These are phyloP conservation scores for Mamestra configurata DNA, from an alignment of 1,140 invertebrate species.

Conservation along the genomic window DNA sequence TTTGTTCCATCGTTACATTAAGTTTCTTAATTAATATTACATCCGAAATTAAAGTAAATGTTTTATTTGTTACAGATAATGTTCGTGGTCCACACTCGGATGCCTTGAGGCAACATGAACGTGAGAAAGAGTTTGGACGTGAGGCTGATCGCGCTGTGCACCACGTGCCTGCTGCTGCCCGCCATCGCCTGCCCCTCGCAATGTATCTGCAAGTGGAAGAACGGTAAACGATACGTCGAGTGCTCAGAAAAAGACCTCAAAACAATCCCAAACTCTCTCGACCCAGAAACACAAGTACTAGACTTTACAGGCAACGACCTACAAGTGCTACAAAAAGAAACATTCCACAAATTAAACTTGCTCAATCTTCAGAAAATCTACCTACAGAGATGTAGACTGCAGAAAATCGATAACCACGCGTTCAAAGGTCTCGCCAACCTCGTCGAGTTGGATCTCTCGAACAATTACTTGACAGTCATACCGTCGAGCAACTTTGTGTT, in stretches of 20 bases:
- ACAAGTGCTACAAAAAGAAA: constrained; percentile 92
- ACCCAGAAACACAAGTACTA: constrained; percentile 96
- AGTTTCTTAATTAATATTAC: neutral
- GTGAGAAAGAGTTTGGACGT: constrained; percentile 76
- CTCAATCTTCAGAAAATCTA: constrained; percentile 96
- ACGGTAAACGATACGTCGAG: constrained; percentile 96
- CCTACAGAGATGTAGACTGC: constrained; percentile 92
- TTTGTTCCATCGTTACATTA: neutral
- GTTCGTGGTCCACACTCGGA: constrained; percentile 66
- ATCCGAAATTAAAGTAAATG: neutral
- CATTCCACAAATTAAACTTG: constrained; percentile 93
- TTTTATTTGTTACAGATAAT: constrained; percentile 86
- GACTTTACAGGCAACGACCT: constrained; percentile 95
- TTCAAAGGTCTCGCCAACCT: constrained; percentile 95
- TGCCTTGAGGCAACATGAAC: constrained; percentile 84
- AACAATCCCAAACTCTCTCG: constrained; percentile 93
- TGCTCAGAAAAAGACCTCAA: constrained; percentile 93
- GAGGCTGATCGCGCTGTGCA: constrained; percentile 82
- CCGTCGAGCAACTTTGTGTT: constrained; percentile 93
- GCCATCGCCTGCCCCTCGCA: constrained; percentile 91
- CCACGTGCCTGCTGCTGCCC: constrained; percentile 77
- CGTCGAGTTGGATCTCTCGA: constrained; percentile 95
- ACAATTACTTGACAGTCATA: constrained; percentile 93
- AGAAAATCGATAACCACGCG: constrained; percentile 92
- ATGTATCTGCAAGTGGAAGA: constrained; percentile 97